Conservation (phyloP, 1,140 invertebrate genomes). For the Bombus sibiricus region DNA sequence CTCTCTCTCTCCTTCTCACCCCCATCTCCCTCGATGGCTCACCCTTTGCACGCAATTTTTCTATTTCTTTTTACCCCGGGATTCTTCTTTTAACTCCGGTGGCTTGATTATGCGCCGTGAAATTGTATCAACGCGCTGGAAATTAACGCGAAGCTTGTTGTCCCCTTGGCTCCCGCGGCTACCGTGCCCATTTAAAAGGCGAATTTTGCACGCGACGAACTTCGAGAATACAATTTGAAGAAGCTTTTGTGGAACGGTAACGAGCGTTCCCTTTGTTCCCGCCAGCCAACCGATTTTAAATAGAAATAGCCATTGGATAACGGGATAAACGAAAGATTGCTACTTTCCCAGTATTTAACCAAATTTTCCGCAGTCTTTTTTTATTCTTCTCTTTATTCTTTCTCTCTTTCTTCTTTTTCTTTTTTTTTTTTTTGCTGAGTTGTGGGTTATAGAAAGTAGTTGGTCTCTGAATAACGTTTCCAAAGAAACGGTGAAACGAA, state of each 20-base stretch:
- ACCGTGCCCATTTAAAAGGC: conserved; percentile 8
- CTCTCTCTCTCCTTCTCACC: background rate
- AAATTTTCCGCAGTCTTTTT: background rate
- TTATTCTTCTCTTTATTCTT: background rate
- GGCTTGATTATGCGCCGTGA: conserved; percentile 31
- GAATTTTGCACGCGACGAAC: background rate
- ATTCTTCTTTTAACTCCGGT: background rate
- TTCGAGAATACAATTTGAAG: background rate
- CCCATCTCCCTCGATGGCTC: background rate
- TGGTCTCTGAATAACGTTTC: background rate
- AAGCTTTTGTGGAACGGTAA: background rate
- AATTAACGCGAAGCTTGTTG: conserved; percentile 33
- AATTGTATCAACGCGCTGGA: conserved; percentile 47
- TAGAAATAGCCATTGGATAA: background rate
- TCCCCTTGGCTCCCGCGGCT: background rate
- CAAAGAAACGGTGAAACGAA: no score
- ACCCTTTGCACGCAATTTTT: conserved; percentile 40
- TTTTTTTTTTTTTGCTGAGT: no score
- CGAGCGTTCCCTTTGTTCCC: background rate
- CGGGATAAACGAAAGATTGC: background rate
- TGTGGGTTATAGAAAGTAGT: background rate
- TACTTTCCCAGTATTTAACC: background rate
- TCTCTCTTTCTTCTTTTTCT: background rate
- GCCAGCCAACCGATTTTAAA: background rate
- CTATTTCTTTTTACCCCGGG: conserved; percentile 23